A percentile compares a stretch with the other conserved stretches of the same genome.
phyloP scores from a whole-genome alignment of 2,888 invertebrate species.

The Caenorhabditis zanzibari region DNA sequence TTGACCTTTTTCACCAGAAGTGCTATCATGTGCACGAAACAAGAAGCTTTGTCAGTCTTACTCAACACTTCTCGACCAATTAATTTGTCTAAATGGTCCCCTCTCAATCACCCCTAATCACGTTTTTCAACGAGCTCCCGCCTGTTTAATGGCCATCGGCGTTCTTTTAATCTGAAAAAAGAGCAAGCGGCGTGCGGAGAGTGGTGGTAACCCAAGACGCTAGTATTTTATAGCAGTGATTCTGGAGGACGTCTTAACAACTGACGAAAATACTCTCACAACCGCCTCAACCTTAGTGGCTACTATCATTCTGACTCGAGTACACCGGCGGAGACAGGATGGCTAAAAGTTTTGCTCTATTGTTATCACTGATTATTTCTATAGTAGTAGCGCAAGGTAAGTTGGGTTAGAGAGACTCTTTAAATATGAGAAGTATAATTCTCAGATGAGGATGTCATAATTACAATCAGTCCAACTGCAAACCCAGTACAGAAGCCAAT shows the following conservation, averaged over 20 bases:
- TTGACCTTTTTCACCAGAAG: slow-evolving; percentile 49
- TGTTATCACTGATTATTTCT: slow-evolving; percentile 13
- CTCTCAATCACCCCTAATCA: slow-evolving; percentile 47
- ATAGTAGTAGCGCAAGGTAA: not conserved
- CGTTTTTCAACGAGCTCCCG: slow-evolving; percentile 56
- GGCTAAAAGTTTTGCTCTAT: slow-evolving; percentile 7
- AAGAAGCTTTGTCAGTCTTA: not conserved
- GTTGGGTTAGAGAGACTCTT: no score
- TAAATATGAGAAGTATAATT: not conserved
- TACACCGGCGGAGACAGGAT: slow-evolving; percentile 32
- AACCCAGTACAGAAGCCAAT: slow-evolving; percentile 71
- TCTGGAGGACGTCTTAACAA: slow-evolving; percentile 53
- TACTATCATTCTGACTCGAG: slow-evolving; percentile 37
- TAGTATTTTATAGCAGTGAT: slow-evolving; percentile 56
- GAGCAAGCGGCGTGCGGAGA: slow-evolving; percentile 42
- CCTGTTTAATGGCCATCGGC: slow-evolving; percentile 62
- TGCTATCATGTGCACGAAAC: slow-evolving; percentile 26
- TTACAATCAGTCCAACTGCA: slow-evolving; percentile 65
- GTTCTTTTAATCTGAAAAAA: slow-evolving; percentile 64
- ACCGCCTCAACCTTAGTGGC: slow-evolving; percentile 30
- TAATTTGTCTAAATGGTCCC: slow-evolving; percentile 34
- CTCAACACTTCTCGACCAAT: slow-evolving; percentile 16
- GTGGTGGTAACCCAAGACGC: slow-evolving; percentile 58
- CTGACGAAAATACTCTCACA: slow-evolving; percentile 53
- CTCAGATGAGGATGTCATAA: slow-evolving; percentile 40